A percentile compares a stretch with the other conserved stretches of the same genome.
Conservation (phyloP, 2,797 vertebrate species). For the Rhincodon typus region DNA sequence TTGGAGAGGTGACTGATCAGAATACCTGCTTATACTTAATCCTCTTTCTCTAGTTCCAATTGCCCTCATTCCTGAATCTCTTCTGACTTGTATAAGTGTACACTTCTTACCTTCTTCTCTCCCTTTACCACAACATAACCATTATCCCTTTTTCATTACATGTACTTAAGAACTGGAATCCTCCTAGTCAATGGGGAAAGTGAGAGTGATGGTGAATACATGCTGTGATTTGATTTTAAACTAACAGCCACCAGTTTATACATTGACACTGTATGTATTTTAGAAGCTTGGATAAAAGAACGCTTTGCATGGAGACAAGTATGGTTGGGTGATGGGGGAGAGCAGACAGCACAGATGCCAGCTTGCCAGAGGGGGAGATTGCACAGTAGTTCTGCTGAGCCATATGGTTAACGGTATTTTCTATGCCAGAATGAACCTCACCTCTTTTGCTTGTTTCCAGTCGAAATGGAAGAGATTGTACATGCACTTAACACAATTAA, state of each 20-base stretch:
- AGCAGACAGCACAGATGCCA: background rate
- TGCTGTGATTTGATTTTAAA: background rate
- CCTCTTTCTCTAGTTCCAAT: too few relatives aligned
- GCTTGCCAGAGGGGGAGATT: background rate
- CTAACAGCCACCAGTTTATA: background rate
- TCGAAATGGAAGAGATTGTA: background rate
- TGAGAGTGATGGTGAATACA: background rate
- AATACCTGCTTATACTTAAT: too few relatives aligned
- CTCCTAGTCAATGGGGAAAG: background rate
- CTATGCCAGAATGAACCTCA: background rate
- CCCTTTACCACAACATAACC: background rate
- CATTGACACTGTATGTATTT: background rate
- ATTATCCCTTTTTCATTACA: background rate
- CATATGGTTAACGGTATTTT: background rate
- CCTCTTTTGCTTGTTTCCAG: background rate
- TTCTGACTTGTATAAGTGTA: too few relatives aligned
- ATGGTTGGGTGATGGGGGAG: too few relatives aligned
- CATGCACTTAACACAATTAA: constrained; percentile 37
- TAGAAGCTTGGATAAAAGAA: background rate
- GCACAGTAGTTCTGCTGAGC: background rate
- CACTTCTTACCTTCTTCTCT: background rate
- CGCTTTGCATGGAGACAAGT: background rate
- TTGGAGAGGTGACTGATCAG: too few relatives aligned
- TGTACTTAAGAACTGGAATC: background rate
- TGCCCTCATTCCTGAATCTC: too few relatives aligned